Evolutionary conservation across 2,888 invertebrate species (phyloP), one percentile per base, ranked within the genome.

Genomic region (Phyto melanocephala): DNA sequence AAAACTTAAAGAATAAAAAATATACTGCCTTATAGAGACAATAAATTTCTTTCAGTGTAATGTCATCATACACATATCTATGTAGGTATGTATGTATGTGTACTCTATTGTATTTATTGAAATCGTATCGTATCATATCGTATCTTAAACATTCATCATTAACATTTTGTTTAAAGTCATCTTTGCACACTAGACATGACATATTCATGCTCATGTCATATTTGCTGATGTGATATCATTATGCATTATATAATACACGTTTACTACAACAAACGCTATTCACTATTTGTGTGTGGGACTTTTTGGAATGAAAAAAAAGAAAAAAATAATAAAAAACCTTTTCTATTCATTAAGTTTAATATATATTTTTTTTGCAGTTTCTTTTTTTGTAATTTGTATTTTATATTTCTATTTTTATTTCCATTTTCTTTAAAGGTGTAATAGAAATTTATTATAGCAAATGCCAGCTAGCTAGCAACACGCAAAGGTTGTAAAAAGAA

Each of bases 401-500:
- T 37, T n/a, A 1, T 1, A 4, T 42, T 15, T 35, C 35, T 35
- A 0, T 35, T 6, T n/a, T 4, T 40, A 11, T n/a, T 10, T 58
- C 8, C 35, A 15, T 40, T 15, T 52, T 67, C 35, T 28, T 28
- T 15, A 11, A 33, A 54, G 15, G 47, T 35, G 45, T 11, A 58
- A 70, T 58, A 58, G 24, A 71, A 71, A 70, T 35, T 60, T 71
- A 37, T 60, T 60, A 24, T 20, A 37, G 58, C 47, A n/a, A 60
- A 52, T 70, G 6, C 15, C 2, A n/a, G 45, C 35, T 15, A n/a
- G 6, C 15, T 5, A 28, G 28, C n/a, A 62, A 72, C 72, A 72
- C 72, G 72, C 72, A 72, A 72, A 72, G 50, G 40, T 52, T 72
- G 50, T 13, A 17, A 28, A 72, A 72, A 72, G 13, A 20, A 20